These are phyloP conservation scores for Acrocephalus kingi DNA, from an alignment of 2,113 vertebrate genomes.

Conservation along the genomic window DNA sequence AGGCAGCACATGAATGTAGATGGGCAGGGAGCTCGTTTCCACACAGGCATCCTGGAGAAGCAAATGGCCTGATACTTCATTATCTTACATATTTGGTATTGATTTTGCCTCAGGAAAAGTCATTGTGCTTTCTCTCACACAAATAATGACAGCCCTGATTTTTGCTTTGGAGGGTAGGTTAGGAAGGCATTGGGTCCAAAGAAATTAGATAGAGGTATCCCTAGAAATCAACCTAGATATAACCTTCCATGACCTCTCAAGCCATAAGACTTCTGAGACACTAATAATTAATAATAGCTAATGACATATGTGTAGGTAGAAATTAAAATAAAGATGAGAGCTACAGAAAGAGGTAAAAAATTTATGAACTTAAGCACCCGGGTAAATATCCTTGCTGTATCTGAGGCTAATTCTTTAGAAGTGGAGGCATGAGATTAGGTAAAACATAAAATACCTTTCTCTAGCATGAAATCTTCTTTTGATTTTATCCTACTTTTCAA, in stretches of 20 bases:
- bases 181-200: neutral
- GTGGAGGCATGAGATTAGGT: neutral
- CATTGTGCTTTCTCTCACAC: neutral
- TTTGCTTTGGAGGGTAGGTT: neutral
- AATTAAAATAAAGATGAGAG: neutral
- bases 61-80: slow-evolving; percentile 29
- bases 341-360: neutral
- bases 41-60: neutral
- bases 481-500: neutral
- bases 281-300: neutral
- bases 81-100: slow-evolving; percentile 8
- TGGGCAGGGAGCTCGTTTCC: slow-evolving; percentile 7
- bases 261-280: neutral
- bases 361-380: neutral
- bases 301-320: neutral
- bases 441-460: neutral
- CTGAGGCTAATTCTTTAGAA: neutral
- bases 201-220: neutral
- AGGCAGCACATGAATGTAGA: neutral
- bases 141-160: neutral
- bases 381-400: neutral
- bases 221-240: neutral
- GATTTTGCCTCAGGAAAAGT: slow-evolving; percentile 54
- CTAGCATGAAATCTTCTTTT: neutral
- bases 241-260: neutral